Evolutionary conservation across 2,113 vertebrate genomes (phyloP).

Genomic region (Otocyon megalotis): DNA sequence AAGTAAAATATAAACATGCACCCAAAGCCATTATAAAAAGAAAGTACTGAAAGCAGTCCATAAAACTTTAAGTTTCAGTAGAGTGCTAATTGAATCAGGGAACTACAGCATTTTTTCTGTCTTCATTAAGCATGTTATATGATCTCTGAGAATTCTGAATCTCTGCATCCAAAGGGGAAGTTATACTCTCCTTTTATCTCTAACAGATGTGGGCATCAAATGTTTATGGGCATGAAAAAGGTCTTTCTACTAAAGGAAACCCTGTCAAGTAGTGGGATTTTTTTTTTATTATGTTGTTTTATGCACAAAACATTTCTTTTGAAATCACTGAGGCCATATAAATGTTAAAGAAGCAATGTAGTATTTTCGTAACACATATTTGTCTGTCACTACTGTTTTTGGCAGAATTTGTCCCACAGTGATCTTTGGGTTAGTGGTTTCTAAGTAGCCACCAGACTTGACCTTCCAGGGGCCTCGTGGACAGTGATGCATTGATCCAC

Average conservation of each 20-base stretch:
- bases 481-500: slow-evolving; percentile 75
- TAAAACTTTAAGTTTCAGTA: slow-evolving; percentile 63
- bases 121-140: slow-evolving; percentile 68
- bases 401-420: slow-evolving; percentile 81
- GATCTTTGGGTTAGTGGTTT: slow-evolving; percentile 74
- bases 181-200: slow-evolving; percentile 66
- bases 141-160: slow-evolving; percentile 64
- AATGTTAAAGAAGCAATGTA: slow-evolving; percentile 81
- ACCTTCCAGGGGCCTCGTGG: slow-evolving; percentile 59
- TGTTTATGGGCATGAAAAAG: slow-evolving; percentile 78
- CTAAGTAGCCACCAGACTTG: slow-evolving; percentile 72
- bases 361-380: slow-evolving; percentile 79
- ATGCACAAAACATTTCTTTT: slow-evolving; percentile 84
- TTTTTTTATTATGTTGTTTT: slow-evolving; percentile 82
- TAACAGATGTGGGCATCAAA: slow-evolving; percentile 84
- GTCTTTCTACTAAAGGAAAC: slow-evolving; percentile 79
- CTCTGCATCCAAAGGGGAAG: slow-evolving; percentile 43
- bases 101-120: slow-evolving; percentile 58
- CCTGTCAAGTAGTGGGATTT: slow-evolving; percentile 79
- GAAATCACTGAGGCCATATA: slow-evolving; percentile 81
- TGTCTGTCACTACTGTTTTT: slow-evolving; percentile 76
- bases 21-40: slow-evolving; percentile 46
- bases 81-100: slow-evolving; percentile 49
- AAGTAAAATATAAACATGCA: slow-evolving; percentile 64
- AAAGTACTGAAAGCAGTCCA: slow-evolving; percentile 48